A percentile compares a stretch with the other conserved stretches of the same genome.
These are phyloP conservation scores for Bombus sibiricus DNA, from an alignment of 1,140 invertebrate species.

Conservation along the genomic window DNA sequence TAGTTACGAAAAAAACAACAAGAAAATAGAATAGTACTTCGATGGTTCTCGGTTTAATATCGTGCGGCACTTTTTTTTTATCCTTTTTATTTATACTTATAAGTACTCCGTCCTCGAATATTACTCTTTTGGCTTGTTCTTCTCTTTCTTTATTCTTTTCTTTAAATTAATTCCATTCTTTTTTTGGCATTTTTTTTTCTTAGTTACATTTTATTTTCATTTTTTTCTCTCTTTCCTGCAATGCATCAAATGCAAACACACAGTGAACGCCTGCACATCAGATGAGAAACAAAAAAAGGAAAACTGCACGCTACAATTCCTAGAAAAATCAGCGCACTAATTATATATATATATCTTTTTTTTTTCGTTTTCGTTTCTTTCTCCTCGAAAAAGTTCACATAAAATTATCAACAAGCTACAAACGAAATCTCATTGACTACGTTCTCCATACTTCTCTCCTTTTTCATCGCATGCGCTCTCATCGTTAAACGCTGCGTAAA, in stretches of 20 bases:
- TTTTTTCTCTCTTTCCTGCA: conserved; percentile 26
- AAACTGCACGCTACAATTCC: conserved; percentile 61
- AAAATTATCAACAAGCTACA: conserved; percentile 67
- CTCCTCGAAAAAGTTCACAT: conserved; percentile 54
- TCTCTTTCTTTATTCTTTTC: conserved; percentile 58
- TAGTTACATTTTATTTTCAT: conserved; percentile 35
- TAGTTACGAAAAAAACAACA: conserved; percentile 81
- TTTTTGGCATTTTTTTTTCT: conserved; percentile 58
- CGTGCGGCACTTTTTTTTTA: conserved; percentile 50
- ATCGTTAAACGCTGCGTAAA: conserved; percentile 55
- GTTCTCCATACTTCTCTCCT: conserved; percentile 41
- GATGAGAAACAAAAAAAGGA: conserved; percentile 63
- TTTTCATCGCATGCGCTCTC: conserved; percentile 19
- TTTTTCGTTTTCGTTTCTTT: conserved; percentile 36
- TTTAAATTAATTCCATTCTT: conserved; percentile 55
- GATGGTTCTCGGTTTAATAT: conserved; percentile 58
- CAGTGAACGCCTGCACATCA: conserved; percentile 52
- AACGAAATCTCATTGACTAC: conserved; percentile 64
- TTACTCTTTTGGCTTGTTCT: background rate
- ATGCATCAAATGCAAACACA: conserved; percentile 53
- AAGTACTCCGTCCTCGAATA: conserved; percentile 60
- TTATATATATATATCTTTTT: conserved; percentile 21
- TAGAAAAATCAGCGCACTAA: conserved; percentile 66
- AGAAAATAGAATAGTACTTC: conserved; percentile 79
- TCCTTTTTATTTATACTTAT: conserved; percentile 33